Evolutionary conservation across 2,888 invertebrate species (phyloP).

Genomic region (Ophion slaviceki): DNA sequence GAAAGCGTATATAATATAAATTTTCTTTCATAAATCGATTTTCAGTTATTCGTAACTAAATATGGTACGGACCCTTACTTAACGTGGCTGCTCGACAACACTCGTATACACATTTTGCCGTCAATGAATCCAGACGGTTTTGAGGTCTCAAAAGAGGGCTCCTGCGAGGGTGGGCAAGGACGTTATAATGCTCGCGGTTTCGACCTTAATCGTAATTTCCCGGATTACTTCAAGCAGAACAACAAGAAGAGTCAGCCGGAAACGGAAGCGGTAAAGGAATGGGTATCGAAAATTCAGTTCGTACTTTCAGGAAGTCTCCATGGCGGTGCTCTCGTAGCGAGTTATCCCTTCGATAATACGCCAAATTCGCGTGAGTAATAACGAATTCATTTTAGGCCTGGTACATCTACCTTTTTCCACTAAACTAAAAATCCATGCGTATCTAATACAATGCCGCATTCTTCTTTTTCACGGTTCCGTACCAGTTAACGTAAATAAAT

Average conservation of each 20-base stretch:
- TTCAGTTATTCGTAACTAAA: conserved; percentile 91
- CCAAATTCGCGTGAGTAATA: conserved; percentile 94
- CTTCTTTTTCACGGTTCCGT: no score
- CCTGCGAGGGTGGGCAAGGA: conserved; percentile 94
- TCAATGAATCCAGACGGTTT: conserved; percentile 99
- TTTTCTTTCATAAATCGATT: conserved; percentile 80
- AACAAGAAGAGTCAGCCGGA: conserved; percentile 96
- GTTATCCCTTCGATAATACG: conserved; percentile 98
- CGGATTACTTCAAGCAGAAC: conserved; percentile 96
- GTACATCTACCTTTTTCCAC: background rate
- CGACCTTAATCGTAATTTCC: conserved; percentile 98
- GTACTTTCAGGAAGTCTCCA: conserved; percentile 97
- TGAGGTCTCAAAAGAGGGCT: conserved; percentile 95
- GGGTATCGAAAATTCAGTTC: conserved; percentile 97
- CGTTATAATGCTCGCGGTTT: conserved; percentile 95
- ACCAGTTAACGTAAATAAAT: no score
- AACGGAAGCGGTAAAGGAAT: conserved; percentile 96
- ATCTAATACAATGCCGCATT: background rate
- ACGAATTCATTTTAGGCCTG: background rate
- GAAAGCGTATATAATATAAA: background rate
- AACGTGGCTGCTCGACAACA: conserved; percentile 96
- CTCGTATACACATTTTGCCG: conserved; percentile 98
- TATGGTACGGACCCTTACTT: conserved; percentile 94
- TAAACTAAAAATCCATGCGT: background rate
- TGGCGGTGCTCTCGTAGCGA: conserved; percentile 97